These are phyloP conservation scores for Lordiphosa clarofinis DNA, from an alignment of 1,140 invertebrate genomes.

Conservation along the genomic window DNA sequence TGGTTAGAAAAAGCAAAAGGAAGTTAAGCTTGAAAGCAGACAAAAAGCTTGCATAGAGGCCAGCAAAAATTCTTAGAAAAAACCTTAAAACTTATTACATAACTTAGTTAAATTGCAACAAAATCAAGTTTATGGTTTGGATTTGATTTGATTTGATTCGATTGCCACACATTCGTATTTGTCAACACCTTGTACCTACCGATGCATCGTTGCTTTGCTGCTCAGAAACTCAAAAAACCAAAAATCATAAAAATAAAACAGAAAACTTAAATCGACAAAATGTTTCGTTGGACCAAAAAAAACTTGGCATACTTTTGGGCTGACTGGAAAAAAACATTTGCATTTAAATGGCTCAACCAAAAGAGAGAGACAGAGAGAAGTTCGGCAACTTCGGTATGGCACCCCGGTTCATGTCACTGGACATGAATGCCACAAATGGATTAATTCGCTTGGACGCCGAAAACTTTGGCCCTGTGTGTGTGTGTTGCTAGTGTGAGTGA, in stretches of 20 bases:
- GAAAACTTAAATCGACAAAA: background rate
- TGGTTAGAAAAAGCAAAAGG: background rate
- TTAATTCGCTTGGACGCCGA: slow-evolving; percentile 67
- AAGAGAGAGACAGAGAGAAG: background rate
- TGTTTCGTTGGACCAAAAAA: too few relatives aligned
- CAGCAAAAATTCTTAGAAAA: background rate
- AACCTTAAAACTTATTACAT: too few relatives aligned
- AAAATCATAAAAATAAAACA: slow-evolving; percentile 19
- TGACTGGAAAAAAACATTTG: slow-evolving; percentile 51
- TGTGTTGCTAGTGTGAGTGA: too few relatives aligned
- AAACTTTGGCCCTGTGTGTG: slow-evolving; percentile 31
- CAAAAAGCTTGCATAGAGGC: too few relatives aligned
- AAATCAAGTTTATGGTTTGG: slow-evolving; percentile 8
- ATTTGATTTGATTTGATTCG: slow-evolving; percentile 7
- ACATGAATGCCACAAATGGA: slow-evolving; percentile 71
- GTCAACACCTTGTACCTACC: slow-evolving; percentile 47
- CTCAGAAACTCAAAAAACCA: slow-evolving; percentile 19
- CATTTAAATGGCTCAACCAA: slow-evolving; percentile 53
- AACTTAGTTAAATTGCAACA: slow-evolving; percentile 10
- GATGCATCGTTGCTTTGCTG: slow-evolving; percentile 53
- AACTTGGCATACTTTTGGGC: slow-evolving; percentile 41
- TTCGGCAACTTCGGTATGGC: slow-evolving; percentile 5
- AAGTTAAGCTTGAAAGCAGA: too few relatives aligned
- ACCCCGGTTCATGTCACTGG: slow-evolving; percentile 48
- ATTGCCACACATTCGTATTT: slow-evolving; percentile 15